Conservation (phyloP, 2,888 invertebrate species). For the Selenia dentaria region DNA sequence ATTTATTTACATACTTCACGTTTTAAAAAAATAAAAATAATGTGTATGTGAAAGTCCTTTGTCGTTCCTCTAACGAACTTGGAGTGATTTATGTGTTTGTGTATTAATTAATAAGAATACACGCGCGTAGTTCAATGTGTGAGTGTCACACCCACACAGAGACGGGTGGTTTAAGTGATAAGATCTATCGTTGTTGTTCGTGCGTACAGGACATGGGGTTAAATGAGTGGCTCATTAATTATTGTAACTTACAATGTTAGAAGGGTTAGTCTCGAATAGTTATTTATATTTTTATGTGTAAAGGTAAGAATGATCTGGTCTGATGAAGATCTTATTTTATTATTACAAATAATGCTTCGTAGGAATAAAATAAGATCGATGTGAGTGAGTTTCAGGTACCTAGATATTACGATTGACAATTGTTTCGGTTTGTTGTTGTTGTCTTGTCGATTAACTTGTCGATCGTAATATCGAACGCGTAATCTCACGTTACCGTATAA, state of each 20-base stretch:
- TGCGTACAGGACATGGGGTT: constrained; percentile 28
- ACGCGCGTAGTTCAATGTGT: constrained; percentile 16
- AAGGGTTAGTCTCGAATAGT: constrained; percentile 13
- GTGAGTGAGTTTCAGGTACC: too few relatives aligned
- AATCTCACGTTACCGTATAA: too few relatives aligned
- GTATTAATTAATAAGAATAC: constrained; percentile 80
- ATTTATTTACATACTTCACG: constrained; percentile 64
- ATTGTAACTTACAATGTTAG: constrained; percentile 7
- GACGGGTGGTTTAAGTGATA: constrained; percentile 38
- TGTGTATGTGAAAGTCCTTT: constrained; percentile 58
- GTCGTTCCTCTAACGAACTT: constrained; percentile 78
- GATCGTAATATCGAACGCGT: too few relatives aligned
- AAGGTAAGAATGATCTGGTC: too few relatives aligned
- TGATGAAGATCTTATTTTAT: too few relatives aligned
- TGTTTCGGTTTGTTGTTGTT: too few relatives aligned
- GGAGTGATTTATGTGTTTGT: constrained; percentile 80
- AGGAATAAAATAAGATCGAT: too few relatives aligned
- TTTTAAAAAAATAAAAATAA: constrained; percentile 41
- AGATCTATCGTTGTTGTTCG: constrained; percentile 29
- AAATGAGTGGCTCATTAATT: constrained; percentile 29
- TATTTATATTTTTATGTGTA: constrained; percentile 3
- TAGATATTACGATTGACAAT: too few relatives aligned
- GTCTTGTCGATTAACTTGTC: too few relatives aligned
- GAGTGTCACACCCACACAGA: constrained; percentile 42
- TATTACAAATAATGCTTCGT: too few relatives aligned